These are phyloP conservation scores for Triplophysa siluroides DNA, from an alignment of 2,113 vertebrate genomes.

Conservation along the genomic window DNA sequence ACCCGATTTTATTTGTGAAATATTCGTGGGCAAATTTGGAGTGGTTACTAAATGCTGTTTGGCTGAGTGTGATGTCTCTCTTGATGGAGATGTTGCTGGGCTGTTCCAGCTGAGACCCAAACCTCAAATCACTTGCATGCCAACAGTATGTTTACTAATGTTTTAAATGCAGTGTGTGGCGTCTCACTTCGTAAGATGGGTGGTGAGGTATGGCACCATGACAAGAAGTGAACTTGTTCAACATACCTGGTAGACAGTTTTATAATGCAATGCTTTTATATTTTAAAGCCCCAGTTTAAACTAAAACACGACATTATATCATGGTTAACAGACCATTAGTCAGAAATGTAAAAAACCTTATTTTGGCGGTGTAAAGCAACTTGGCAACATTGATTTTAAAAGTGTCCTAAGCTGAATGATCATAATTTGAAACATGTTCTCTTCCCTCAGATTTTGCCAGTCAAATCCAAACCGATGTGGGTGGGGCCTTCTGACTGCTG, in stretches of 20 bases:
- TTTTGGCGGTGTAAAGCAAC: too few relatives aligned
- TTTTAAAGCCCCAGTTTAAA: too few relatives aligned
- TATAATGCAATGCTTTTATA: too few relatives aligned
- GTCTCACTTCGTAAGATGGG: background rate
- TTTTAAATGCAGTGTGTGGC: background rate
- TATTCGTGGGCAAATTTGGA: slow-evolving; percentile 31
- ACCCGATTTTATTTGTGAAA: slow-evolving; percentile 29
- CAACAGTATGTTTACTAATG: background rate
- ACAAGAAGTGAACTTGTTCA: background rate
- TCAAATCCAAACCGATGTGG: slow-evolving; percentile 18
- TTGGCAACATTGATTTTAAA: background rate
- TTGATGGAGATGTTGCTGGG: background rate
- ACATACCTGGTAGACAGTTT: too few relatives aligned
- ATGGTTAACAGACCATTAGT: too few relatives aligned
- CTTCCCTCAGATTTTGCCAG: slow-evolving; percentile 19
- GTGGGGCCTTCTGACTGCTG: slow-evolving; percentile 7
- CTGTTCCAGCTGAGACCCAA: slow-evolving; percentile 7
- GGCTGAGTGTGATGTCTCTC: background rate
- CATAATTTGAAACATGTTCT: background rate
- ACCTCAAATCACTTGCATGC: background rate
- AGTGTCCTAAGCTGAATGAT: background rate
- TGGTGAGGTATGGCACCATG: background rate
- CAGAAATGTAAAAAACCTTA: too few relatives aligned
- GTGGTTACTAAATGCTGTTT: slow-evolving; percentile 17
- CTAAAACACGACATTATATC: too few relatives aligned